Base-by-base conservation (phyloP, 2,113 vertebrate species). In the Gymnarchus niloticus region DNA sequence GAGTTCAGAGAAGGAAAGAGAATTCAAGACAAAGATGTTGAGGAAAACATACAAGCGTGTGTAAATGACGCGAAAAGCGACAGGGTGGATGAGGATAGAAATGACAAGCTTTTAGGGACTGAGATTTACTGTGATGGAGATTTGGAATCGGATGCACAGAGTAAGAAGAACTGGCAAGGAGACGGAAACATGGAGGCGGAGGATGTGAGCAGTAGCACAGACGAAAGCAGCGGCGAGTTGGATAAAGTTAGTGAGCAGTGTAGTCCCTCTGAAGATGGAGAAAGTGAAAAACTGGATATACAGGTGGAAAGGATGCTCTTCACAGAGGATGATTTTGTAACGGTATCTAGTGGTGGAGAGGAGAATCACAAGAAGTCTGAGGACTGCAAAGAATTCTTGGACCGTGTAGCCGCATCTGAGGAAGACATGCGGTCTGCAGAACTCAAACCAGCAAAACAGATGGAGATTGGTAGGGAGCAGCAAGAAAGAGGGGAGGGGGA, bases 301-400 rank as follows among this genome's bases (percentile, higher is more conserved):
- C 89, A 91, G 1, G 88, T 85, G 83, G 88, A 91, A n/a, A 90
- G 80, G 85, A 84, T 88, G 37, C 82, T 77, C 7, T 92, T 92
- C 28, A 86, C 28, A 54, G 92, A 94, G 56, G 92, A 94, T 41
- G 91, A 89, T 5, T 93, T 92, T 78, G 87, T 94, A n/a, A 93
- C 92, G 0, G 65, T 93, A 69, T 94, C 93, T 65, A 94, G 93
- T 54, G 89, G 93, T 6, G 91, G 87, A 28, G 93, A 94, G 0
- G 90, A 90, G 0, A 91, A 92, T 12, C 90, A 93, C 0, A 89
- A 92, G 41, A 89, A 92, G 10, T 82, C 94, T 86, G 85, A 91
- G 87, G 94, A 94, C 87, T 94, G 91, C 87, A 89, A 84, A 57
- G 92, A 94, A 51, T 93, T 87, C 86, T 92, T 81, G 90, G 91